Conservation (phyloP, 2,113 vertebrate species). For the Danio rerio region GRCz12tu NC_133185.1:18470501-18471000, state of each 20-base stretch:
- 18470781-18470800: background rate
- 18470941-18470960: background rate
- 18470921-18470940: background rate
- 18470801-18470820: background rate
- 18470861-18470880: background rate
- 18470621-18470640: slow-evolving; percentile 39
- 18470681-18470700: slow-evolving; percentile 71
- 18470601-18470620: background rate
- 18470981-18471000: background rate
- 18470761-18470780: too few relatives aligned
- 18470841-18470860: slow-evolving; percentile 2
- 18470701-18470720: slow-evolving; percentile 60
- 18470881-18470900: background rate
- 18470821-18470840: background rate
- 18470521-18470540: slow-evolving; percentile 14
- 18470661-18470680: slow-evolving; percentile 64
- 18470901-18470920: background rate
- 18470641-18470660: slow-evolving; percentile 70
- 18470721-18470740: slow-evolving; percentile 69
- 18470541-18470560: background rate
- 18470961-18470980: background rate
- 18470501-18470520: slow-evolving; percentile 49
- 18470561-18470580: background rate
- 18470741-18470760: background rate
- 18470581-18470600: background rate